These are phyloP conservation scores for Galagoides demidoff DNA, from an alignment of 2,797 vertebrate species.

Conservation along the genomic window DNA sequence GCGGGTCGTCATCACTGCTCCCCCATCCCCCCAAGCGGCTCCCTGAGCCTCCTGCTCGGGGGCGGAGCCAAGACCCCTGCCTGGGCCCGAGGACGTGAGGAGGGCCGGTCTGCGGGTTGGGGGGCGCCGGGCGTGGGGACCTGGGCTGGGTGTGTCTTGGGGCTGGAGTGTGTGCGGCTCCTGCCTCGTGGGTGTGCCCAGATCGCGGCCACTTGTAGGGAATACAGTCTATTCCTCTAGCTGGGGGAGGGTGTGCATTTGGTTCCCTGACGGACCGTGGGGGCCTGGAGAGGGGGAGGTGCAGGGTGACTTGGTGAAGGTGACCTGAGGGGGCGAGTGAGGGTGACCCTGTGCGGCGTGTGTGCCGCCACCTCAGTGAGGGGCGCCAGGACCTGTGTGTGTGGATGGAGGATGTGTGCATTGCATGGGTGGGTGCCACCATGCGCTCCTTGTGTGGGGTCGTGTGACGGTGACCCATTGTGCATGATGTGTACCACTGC, in stretches of 20 bases:
- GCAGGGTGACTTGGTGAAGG: constrained; percentile 70
- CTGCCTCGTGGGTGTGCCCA: constrained; percentile 66
- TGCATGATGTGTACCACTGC: neutral
- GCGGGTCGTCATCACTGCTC: neutral
- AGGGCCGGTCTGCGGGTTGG: neutral
- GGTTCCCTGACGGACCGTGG: neutral
- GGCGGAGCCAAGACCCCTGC: neutral
- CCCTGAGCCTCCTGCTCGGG: neutral
- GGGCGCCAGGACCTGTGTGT: constrained; percentile 25
- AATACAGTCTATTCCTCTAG: neutral
- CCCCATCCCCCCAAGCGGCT: neutral
- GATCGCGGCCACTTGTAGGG: neutral
- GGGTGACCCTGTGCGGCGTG: constrained; percentile 11
- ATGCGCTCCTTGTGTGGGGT: neutral
- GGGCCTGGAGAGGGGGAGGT: neutral
- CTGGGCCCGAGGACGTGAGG: fast-evolving
- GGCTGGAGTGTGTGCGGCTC: neutral
- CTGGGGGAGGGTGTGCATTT: neutral
- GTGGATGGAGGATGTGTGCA: neutral
- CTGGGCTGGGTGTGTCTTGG: constrained; percentile 70
- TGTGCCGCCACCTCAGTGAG: neutral
- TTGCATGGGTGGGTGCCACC: neutral
- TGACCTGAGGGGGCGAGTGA: constrained; percentile 67
- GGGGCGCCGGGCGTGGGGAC: neutral
- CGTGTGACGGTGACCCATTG: constrained; percentile 54